A percentile compares a stretch with the other conserved stretches of the same genome.
Evolutionary conservation across 1,140 invertebrate species (phyloP).

Genomic region (Drosophila eugracilis): DNA sequence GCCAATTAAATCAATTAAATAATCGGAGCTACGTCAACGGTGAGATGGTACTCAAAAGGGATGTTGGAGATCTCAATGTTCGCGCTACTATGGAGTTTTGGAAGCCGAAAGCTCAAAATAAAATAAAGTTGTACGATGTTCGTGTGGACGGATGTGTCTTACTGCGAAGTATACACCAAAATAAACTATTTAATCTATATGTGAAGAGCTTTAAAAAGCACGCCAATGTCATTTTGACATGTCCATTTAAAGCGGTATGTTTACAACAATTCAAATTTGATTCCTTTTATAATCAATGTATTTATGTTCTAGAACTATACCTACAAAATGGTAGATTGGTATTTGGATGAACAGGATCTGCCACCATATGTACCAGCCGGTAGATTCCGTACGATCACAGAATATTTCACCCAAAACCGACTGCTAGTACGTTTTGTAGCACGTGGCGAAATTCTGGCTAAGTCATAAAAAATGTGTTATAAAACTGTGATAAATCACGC

Average conservation of each 20-base stretch:
- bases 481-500: too few species aligned
- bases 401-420: conserved; percentile 28
- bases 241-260: conserved; percentile 45
- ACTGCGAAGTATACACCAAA: conserved; percentile 26
- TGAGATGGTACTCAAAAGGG: conserved; percentile 20
- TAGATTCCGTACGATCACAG: conserved; percentile 16
- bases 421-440: conserved; percentile 4
- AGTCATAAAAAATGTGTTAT: not conserved
- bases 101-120: conserved; percentile 5
- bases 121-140: conserved; percentile 35
- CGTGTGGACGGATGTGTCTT: conserved; percentile 36
- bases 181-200: conserved; percentile 36
- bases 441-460: not conserved
- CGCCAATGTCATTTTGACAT: conserved; percentile 20
- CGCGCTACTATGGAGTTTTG: conserved; percentile 32
- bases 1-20: conserved; percentile 2
- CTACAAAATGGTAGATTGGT: conserved; percentile 40
- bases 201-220: conserved; percentile 31
- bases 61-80: conserved; percentile 18
- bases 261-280: not conserved
- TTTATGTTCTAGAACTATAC: not conserved
- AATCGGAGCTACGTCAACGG: conserved; percentile 36
- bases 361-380: conserved; percentile 46
- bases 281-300: too few species aligned
- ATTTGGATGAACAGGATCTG: conserved; percentile 33